Evolutionary conservation across 2,888 invertebrate genomes (phyloP).

Genomic region (Eurytoma adleriae): DNA sequence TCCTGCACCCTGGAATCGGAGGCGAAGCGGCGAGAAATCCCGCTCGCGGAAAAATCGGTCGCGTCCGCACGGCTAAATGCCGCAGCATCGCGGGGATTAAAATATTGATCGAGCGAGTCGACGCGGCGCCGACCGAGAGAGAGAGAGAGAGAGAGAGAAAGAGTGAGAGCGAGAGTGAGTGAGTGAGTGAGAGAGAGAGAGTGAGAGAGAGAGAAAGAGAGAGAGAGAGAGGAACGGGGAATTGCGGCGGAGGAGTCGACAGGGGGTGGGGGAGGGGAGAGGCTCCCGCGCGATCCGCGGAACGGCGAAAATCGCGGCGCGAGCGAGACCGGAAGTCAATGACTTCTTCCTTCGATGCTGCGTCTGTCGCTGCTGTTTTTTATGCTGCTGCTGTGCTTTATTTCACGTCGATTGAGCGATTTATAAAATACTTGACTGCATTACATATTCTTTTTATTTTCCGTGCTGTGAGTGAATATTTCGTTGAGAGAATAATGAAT

Average conservation of each 20-base stretch:
- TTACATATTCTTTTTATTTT: not conserved
- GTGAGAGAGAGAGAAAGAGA: slow-evolving; percentile 59
- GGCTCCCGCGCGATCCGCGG: slow-evolving; percentile 40
- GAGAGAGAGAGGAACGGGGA: slow-evolving; percentile 62
- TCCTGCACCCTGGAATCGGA: too few species aligned
- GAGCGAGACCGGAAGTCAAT: slow-evolving; percentile 61
- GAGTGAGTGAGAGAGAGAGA: slow-evolving; percentile 58
- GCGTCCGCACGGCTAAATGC: slow-evolving; percentile 67
- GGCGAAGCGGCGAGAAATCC: not conserved
- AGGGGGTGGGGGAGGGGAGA: slow-evolving; percentile 56
- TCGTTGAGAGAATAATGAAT: too few species aligned
- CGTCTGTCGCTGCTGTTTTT: slow-evolving; percentile 1
- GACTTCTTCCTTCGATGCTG: slow-evolving; percentile 55
- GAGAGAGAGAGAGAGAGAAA: slow-evolving; percentile 61
- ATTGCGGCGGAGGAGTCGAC: slow-evolving; percentile 26
- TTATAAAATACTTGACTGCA: slow-evolving; percentile 40
- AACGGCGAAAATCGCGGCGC: slow-evolving; percentile 53
- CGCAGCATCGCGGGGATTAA: slow-evolving; percentile 75
- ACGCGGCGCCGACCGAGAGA: slow-evolving; percentile 57
- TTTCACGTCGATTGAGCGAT: slow-evolving; percentile 47
- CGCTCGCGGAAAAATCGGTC: not conserved
- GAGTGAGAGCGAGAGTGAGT: slow-evolving; percentile 60
- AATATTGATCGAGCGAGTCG: slow-evolving; percentile 73
- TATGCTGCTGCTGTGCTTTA: slow-evolving; percentile 11
- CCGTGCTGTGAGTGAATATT: too few species aligned